Base-by-base conservation (phyloP, 2,888 invertebrate species). In the Orchesella flavescens region DNA sequence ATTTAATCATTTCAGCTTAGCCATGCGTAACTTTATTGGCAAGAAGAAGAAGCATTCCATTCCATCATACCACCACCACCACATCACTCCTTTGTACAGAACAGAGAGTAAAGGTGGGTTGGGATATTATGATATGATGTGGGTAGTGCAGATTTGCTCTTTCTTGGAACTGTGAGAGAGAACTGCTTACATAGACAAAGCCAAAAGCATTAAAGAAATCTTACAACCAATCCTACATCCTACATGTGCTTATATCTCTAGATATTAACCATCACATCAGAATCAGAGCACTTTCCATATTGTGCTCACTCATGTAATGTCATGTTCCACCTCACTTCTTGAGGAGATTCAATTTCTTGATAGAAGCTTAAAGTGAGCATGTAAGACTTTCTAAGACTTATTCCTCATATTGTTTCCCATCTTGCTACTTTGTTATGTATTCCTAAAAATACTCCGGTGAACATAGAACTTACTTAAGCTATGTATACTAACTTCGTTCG, bases 1-100 rank as follows among this genome's bases (percentile, higher is more conserved):
- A 65, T 65, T 65, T 65, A 65, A 65, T 65, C 65, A 65, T 65
- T 65, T 65, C 43, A 65, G 65, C 65, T 65, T 65, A 65, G 17
- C 65, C 65, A 65, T n/a, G 65, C 44, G 65, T 65, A 43, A 43
- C 43, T 44, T 65, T 65, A 65, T 65, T 65, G 65, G 65, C 65
- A 21, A 17, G 65, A 65, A 34, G 61, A 57, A 10, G 57, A 61
- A 61, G 23, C 21, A 23, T 61, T 24, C 2, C 24, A 7, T 34
- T 34, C 34, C 34, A 7, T 34, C 2, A 1, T 21, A 24, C 3
- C n/a, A n/a, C n/a, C n/a, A n/a, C n/a, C n/a, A n/a, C n/a, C n/a
- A n/a, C n/a, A n/a, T n/a, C n/a, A n/a, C n/a, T n/a, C n/a, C n/a
- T n/a, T n/a, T n/a, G n/a, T n/a, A n/a, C n/a, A n/a, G n/a, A n/a